A percentile compares a stretch with the other conserved stretches of the same genome.
phyloP scores from a whole-genome alignment of 2,888 invertebrate species.

The Scaptomyza tumidula region DNA sequence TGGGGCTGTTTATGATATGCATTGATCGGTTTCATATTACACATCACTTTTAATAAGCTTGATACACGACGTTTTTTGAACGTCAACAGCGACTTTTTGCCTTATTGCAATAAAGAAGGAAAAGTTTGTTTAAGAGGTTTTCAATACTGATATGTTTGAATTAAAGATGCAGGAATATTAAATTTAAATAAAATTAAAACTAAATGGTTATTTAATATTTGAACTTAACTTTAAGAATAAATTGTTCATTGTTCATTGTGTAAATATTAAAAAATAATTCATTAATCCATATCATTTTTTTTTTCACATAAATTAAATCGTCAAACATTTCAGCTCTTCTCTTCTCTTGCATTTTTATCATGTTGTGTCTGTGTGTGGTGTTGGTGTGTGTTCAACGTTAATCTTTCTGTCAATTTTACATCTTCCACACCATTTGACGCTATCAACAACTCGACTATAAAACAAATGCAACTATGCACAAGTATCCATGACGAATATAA shows the following conservation, averaged over 20 bases:
- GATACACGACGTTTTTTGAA: not conserved
- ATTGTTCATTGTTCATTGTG: no score
- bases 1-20: slow-evolving; percentile 42
- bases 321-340: not conserved
- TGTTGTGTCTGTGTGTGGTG: not conserved
- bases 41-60: slow-evolving; percentile 19
- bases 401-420: slow-evolving; percentile 32
- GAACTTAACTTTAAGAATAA: no score
- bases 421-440: slow-evolving; percentile 58
- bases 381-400: slow-evolving; percentile 32
- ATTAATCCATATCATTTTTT: no score
- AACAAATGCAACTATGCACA: slow-evolving; percentile 67
- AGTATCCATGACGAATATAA: slow-evolving; percentile 52
- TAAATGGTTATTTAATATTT: no score
- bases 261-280: no score
- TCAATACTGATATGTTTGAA: no score
- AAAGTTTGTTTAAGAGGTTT: no score
- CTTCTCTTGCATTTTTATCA: not conserved
- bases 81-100: not conserved
- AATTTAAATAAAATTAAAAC: no score
- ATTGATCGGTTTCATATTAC: slow-evolving; percentile 39
- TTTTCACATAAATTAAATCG: no score
- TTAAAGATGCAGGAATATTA: no score
- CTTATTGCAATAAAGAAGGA: not conserved
- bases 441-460: slow-evolving; percentile 40